A percentile compares a stretch with the other conserved stretches of the same genome.
phyloP scores from a whole-genome alignment of 2,113 vertebrate species.

The Nibea coibor region DNA sequence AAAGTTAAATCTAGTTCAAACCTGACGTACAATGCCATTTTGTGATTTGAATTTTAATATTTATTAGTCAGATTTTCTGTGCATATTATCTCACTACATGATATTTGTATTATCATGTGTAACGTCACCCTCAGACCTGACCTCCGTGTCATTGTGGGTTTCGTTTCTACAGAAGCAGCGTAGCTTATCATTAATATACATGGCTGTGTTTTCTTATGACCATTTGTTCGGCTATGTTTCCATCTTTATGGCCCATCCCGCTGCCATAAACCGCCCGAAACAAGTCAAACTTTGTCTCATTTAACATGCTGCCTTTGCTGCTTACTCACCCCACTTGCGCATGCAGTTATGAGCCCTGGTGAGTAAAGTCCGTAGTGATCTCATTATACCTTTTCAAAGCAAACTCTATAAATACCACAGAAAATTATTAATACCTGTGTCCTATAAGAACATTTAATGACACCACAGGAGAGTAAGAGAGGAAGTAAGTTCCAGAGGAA shows the following conservation, averaged over 20 bases:
- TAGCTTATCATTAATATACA: not conserved
- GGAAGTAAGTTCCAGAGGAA: not conserved
- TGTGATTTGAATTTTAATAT: not conserved
- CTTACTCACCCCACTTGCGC: conserved; percentile 7
- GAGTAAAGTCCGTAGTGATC: conserved; percentile 9
- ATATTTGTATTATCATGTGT: not conserved
- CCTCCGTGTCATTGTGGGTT: not conserved
- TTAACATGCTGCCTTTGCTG: not conserved
- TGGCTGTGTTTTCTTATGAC: too few relatives aligned
- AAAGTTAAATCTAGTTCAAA: not conserved
- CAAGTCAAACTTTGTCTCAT: not conserved
- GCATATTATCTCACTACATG: not conserved
- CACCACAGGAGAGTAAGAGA: conserved; percentile 16
- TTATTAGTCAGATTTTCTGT: not conserved
- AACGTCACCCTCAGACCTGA: not conserved
- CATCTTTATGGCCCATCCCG: not conserved
- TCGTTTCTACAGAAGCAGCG: not conserved
- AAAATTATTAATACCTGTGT: not conserved
- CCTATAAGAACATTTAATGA: conserved; percentile 15
- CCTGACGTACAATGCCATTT: not conserved
- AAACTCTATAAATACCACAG: conserved; percentile 10
- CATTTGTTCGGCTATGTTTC: not conserved
- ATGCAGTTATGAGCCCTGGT: conserved; percentile 3
- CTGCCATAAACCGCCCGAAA: not conserved
- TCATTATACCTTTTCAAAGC: conserved; percentile 32